Percentiles rank a stretch among this genome's conserved stretches.
These are phyloP conservation scores for Lipotes vexillifer DNA, from an alignment of 2,113 vertebrate species.

Conservation along the genomic window DNA sequence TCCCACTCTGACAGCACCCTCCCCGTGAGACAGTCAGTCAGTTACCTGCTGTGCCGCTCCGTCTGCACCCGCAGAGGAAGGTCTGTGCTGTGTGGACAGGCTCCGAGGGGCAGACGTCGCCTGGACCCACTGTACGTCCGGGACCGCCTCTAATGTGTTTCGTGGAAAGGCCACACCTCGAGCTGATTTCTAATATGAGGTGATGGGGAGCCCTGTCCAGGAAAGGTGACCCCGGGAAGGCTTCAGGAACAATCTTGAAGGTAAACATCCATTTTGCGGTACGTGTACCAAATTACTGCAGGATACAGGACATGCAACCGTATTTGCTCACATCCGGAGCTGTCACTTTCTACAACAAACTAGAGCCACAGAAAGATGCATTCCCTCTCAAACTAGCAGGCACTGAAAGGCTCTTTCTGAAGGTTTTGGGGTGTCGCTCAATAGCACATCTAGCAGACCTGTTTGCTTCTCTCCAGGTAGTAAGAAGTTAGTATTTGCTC, in stretches of 20 bases:
- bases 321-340: slow-evolving; percentile 62
- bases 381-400: slow-evolving; percentile 60
- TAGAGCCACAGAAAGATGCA: slow-evolving; percentile 35
- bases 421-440: slow-evolving; percentile 14
- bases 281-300: slow-evolving; percentile 3
- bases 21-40: fast-evolving
- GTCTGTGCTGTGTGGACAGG: too few species aligned
- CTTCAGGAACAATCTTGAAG: slow-evolving; percentile 58
- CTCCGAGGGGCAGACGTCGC: fast-evolving
- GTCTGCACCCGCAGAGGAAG: neutral
- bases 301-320: slow-evolving; percentile 46
- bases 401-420: slow-evolving; percentile 55
- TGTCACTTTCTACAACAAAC: slow-evolving; percentile 59
- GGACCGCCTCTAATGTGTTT: neutral
- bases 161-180: neutral
- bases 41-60: neutral
- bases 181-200: neutral
- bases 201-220: neutral
- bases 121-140: neutral
- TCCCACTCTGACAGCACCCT: neutral
- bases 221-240: neutral
- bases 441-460: neutral
- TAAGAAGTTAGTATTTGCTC: neutral
- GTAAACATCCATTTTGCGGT: slow-evolving; percentile 46
- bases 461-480: neutral